phyloP scores from a whole-genome alignment of 2,113 vertebrate species.

The Pantherophis guttatus region DNA sequence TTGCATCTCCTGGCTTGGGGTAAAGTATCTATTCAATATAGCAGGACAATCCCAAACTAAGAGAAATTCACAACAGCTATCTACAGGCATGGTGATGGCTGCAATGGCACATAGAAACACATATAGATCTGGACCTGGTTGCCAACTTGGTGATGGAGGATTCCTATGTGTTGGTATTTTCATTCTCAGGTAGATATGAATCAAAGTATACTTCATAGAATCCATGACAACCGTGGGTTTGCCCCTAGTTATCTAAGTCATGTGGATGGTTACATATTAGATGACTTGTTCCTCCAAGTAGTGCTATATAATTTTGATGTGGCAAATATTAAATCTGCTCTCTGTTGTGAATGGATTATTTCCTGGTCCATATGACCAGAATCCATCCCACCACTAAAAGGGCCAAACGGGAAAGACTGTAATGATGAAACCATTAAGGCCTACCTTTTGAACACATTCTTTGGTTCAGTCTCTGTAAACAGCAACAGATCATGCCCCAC shows the following conservation, averaged over 20 bases:
- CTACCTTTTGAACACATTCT: too few relatives aligned
- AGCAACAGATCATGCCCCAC: too few relatives aligned
- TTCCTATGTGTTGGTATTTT: background rate
- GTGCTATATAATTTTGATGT: background rate
- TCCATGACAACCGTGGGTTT: background rate
- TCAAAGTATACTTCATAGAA: background rate
- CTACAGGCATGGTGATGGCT: background rate
- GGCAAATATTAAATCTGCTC: background rate
- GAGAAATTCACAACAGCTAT: background rate
- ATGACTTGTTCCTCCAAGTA: background rate
- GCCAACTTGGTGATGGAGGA: background rate
- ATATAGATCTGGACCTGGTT: background rate
- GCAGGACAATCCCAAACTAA: background rate
- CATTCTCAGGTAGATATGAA: background rate
- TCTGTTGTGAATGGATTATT: background rate
- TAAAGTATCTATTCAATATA: background rate
- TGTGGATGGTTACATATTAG: background rate
- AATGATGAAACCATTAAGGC: too few relatives aligned
- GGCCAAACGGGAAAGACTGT: too few relatives aligned
- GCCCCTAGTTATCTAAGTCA: background rate
- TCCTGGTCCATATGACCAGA: background rate
- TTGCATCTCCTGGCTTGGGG: background rate
- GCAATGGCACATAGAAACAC: background rate
- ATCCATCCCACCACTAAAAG: too few relatives aligned
- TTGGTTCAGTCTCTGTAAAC: too few relatives aligned